Percentiles rank a stretch among this genome's conserved stretches.
These are phyloP conservation scores for Eupithecia abbreviata DNA, from an alignment of 2,888 invertebrate genomes.

Conservation along the genomic window DNA sequence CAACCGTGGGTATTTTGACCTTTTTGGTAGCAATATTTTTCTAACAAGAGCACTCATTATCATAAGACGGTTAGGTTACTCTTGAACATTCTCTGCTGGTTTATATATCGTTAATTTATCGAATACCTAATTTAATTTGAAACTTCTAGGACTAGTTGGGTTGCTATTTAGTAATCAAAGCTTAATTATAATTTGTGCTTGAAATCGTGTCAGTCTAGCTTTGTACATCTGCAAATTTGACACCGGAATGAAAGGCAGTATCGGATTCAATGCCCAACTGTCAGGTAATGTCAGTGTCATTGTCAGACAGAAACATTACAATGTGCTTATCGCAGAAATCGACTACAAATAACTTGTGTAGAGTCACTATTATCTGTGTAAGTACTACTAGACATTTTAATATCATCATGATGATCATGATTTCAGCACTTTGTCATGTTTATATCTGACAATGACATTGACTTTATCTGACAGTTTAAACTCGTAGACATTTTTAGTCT, in stretches of 20 bases:
- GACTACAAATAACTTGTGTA: neutral
- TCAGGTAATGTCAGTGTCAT: slow-evolving; percentile 16
- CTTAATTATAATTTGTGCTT: slow-evolving; percentile 6
- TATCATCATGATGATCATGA: too few relatives aligned
- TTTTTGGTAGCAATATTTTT: slow-evolving; percentile 8
- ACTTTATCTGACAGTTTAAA: too few relatives aligned
- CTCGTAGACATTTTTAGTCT: neutral
- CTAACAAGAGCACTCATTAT: slow-evolving; percentile 15
- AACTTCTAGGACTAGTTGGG: neutral
- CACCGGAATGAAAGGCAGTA: slow-evolving; percentile 8
- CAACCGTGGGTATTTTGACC: slow-evolving; percentile 6
- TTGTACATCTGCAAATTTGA: neutral
- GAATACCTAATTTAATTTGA: neutral
- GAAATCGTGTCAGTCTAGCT: neutral
- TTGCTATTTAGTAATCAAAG: neutral
- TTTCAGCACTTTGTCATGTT: too few relatives aligned
- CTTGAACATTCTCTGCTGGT: neutral
- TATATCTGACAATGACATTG: too few relatives aligned
- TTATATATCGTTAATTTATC: neutral
- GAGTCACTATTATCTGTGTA: neutral
- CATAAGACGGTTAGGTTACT: slow-evolving; percentile 3
- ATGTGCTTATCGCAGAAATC: neutral
- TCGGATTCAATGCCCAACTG: slow-evolving; percentile 17
- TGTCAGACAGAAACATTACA: slow-evolving; percentile 18
- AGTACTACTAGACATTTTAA: too few relatives aligned